Conservation (phyloP, 2,888 invertebrate species). For the Myathropa florea region DNA sequence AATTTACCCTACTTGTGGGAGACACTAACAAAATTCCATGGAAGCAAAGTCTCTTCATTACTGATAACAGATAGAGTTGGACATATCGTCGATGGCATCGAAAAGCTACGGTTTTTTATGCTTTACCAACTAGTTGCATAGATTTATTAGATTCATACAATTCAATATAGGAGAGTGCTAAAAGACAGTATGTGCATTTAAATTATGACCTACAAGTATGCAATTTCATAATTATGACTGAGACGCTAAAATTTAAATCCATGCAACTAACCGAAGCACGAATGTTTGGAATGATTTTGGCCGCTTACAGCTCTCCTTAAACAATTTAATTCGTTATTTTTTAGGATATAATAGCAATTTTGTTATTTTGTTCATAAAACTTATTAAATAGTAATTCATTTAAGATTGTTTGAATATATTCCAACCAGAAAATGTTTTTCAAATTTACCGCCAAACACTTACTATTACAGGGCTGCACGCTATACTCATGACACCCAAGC, state of each 20-base stretch:
- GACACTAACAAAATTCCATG: not conserved
- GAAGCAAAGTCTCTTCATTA: not conserved
- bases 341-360: not conserved
- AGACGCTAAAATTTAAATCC: constrained; percentile 29
- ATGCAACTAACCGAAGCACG: not conserved
- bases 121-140: not conserved
- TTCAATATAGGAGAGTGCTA: not conserved
- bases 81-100: constrained; percentile 20
- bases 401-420: constrained; percentile 31
- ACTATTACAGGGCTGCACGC: constrained; percentile 75
- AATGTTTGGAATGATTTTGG: not conserved
- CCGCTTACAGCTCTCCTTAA: not conserved
- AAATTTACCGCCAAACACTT: constrained; percentile 80
- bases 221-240: constrained; percentile 51
- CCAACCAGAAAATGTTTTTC: constrained; percentile 76
- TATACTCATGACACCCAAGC: constrained; percentile 80
- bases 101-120: not conserved
- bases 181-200: not conserved
- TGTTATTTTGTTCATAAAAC: not conserved
- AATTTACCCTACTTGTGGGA: not conserved
- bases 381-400: not conserved
- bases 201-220: constrained; percentile 66
- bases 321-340: not conserved
- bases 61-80: constrained; percentile 31
- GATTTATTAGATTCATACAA: not conserved